Evolutionary conservation across 2,797 vertebrate species (phyloP).

Genomic region (Microtus californicus): DNA sequence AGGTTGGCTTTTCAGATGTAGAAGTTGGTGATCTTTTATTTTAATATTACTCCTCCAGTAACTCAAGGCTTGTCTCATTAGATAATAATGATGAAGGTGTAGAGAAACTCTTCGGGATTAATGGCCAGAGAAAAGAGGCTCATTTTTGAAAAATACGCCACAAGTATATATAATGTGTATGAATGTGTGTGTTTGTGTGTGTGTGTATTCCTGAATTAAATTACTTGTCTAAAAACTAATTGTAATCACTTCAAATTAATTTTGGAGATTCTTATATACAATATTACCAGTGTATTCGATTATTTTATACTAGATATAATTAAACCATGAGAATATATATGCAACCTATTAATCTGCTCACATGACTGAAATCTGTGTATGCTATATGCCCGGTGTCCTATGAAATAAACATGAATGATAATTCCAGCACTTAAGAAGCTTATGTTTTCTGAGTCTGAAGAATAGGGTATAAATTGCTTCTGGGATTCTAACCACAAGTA

Average conservation of each 20-base stretch:
- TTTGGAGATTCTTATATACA: not conserved
- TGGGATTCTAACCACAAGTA: not conserved
- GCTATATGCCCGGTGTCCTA: not conserved
- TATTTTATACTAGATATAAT: not conserved
- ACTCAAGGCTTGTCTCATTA: not conserved
- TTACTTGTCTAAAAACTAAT: not conserved
- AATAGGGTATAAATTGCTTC: not conserved
- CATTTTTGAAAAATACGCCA: conserved; percentile 46
- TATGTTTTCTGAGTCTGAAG: not conserved
- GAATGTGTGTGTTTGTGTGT: no score
- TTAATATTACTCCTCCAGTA: not conserved
- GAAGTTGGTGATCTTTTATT: conserved; percentile 62
- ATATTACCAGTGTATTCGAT: not conserved
- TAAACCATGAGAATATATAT: not conserved
- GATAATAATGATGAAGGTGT: conserved; percentile 39
- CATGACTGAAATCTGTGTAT: not conserved
- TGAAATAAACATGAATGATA: not conserved
- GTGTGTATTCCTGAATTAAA: conserved; percentile 13
- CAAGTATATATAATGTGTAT: not conserved
- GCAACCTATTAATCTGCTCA: not conserved
- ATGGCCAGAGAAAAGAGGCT: not conserved
- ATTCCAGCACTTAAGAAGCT: not conserved
- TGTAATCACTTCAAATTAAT: not conserved
- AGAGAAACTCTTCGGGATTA: conserved; percentile 49
- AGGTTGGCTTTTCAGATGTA: conserved; percentile 37